Conservation (phyloP, 2,888 invertebrate genomes). For the Escarpia spicata region DNA sequence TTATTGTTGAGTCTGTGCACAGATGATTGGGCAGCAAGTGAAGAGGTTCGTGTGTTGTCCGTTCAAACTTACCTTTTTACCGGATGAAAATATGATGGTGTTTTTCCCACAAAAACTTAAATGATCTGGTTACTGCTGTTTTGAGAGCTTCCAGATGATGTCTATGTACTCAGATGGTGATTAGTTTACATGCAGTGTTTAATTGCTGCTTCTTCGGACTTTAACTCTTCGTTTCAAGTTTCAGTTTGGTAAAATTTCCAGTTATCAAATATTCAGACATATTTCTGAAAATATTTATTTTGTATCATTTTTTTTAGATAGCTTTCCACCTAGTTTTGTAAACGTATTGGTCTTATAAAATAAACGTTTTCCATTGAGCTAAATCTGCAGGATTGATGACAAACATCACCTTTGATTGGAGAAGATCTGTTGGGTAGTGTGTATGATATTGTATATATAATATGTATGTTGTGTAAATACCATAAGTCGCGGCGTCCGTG, state of each 20-base stretch:
- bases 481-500: background rate
- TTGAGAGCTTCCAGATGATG: background rate
- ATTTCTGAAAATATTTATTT: no score
- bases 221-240: background rate
- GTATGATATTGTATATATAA: slow-evolving; percentile 12
- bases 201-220: background rate
- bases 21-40: background rate
- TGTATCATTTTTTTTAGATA: background rate
- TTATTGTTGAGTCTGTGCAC: background rate
- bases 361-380: background rate
- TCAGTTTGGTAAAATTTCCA: background rate
- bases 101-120: background rate
- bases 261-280: background rate
- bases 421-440: background rate
- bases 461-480: background rate
- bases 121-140: background rate
- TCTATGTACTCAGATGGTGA: background rate
- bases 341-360: background rate
- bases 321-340: background rate
- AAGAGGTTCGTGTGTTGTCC: background rate
- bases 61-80: background rate
- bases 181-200: no score
- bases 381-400: background rate
- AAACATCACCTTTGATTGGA: background rate
- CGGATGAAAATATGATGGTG: background rate